Percentiles rank a stretch among this genome's conserved stretches.
Conservation (phyloP, 2,888 invertebrate species). For the Lepidochitona cinerea region DNA sequence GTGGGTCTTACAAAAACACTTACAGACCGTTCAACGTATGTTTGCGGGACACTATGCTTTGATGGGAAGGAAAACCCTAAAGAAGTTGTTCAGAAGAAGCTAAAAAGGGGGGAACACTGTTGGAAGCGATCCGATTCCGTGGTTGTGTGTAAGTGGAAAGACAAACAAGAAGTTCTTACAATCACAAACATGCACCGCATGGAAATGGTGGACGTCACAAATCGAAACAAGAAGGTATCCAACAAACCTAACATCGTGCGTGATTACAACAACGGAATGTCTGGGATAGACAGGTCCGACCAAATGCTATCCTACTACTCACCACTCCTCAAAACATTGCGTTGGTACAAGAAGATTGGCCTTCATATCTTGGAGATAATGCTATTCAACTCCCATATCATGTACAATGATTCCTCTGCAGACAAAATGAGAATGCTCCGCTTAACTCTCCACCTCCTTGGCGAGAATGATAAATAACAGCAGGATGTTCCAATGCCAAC, state of each 20-base stretch:
- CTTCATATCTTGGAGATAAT: constrained; percentile 16
- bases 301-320: constrained; percentile 29
- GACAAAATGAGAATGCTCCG: constrained; percentile 12
- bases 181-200: constrained; percentile 19
- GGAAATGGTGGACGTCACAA: constrained; percentile 20
- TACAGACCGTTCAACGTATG: constrained; percentile 6
- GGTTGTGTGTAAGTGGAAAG: constrained; percentile 21
- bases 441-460: constrained; percentile 5
- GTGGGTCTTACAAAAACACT: constrained; percentile 12
- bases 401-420: constrained; percentile 13
- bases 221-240: constrained; percentile 12
- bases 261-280: constrained; percentile 26
- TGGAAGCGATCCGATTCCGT: constrained; percentile 16
- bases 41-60: constrained; percentile 16
- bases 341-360: constrained; percentile 20
- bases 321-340: constrained; percentile 15
- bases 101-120: constrained; percentile 20
- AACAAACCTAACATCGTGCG: constrained; percentile 18
- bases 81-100: constrained; percentile 21
- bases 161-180: constrained; percentile 21
- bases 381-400: constrained; percentile 17
- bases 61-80: constrained; percentile 20
- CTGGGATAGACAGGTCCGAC: constrained; percentile 23
- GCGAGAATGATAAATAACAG: not conserved
- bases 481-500: not conserved